Conservation (phyloP, 1,140 invertebrate species). For the Anadara kagoshimensis region DNA sequence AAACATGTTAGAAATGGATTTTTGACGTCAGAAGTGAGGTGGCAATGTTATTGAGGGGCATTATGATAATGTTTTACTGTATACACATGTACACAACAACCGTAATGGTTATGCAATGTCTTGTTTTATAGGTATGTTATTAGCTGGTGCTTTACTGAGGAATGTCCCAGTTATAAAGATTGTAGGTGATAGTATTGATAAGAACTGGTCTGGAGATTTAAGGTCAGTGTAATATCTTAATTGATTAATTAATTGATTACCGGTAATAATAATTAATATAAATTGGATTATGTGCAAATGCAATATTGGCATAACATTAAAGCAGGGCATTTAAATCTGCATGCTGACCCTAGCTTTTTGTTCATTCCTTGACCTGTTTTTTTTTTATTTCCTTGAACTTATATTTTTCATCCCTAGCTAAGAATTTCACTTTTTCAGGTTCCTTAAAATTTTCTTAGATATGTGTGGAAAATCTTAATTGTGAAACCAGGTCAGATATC, state of each 20-base stretch:
- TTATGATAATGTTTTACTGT: neutral
- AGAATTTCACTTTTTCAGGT: no score
- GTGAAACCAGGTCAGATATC: no score
- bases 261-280: neutral
- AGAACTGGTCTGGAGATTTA: conserved; percentile 70
- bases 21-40: neutral
- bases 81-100: neutral
- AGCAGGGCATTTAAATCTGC: neutral
- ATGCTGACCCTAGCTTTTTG: no score
- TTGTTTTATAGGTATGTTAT: conserved; percentile 72
- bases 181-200: conserved; percentile 72
- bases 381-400: no score
- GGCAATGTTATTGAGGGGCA: neutral
- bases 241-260: neutral
- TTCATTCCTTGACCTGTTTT: no score
- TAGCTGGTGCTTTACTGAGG: conserved; percentile 70
- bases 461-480: no score
- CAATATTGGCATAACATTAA: neutral
- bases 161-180: conserved; percentile 72
- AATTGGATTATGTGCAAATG: neutral
- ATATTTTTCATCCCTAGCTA: no score
- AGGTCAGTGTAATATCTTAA: conserved; percentile 49
- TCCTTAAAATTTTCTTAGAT: no score
- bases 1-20: no score
- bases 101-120: no score